Evolutionary conservation across 2,113 vertebrate species (phyloP).

Genomic region (Petroica traversi): DNA sequence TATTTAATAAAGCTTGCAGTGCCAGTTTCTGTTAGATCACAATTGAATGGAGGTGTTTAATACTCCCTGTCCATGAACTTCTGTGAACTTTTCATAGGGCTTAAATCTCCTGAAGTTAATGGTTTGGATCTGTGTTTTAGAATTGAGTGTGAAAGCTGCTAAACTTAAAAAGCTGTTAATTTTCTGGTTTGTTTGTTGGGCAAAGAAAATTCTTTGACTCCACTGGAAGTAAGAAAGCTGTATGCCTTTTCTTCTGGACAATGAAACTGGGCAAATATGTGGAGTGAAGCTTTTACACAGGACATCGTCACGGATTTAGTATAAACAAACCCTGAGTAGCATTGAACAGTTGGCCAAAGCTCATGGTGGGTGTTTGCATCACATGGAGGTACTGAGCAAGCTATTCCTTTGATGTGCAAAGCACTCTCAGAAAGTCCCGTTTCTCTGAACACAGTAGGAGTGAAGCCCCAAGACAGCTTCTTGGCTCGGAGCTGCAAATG

Average conservation of each 20-base stretch:
- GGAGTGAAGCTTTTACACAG: background rate
- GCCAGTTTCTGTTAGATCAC: conserved; percentile 48
- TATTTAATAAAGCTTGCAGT: conserved; percentile 40
- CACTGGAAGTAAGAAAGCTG: background rate
- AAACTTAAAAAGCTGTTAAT: conserved; percentile 11
- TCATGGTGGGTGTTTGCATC: conserved; percentile 50
- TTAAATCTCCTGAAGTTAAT: conserved; percentile 31
- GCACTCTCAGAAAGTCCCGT: background rate
- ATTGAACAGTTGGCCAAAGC: conserved; percentile 12
- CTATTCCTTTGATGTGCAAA: conserved; percentile 47
- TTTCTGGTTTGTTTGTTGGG: background rate
- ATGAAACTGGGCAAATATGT: background rate
- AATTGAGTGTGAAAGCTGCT: background rate
- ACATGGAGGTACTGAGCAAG: conserved; percentile 19
- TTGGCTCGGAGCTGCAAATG: conserved; percentile 10
- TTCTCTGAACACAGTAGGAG: conserved; percentile 56
- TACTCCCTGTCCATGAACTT: conserved; percentile 47
- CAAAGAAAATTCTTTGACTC: conserved; percentile 9
- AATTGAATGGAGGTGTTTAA: conserved; percentile 35
- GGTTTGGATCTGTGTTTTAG: background rate
- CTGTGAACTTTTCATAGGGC: conserved; percentile 13
- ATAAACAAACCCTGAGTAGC: conserved; percentile 1
- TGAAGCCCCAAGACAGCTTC: conserved; percentile 56
- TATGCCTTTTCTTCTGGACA: conserved; percentile 10
- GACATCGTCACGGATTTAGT: background rate